A percentile compares a stretch with the other conserved stretches of the same genome.
Evolutionary conservation across 1,140 invertebrate genomes (phyloP).

Genomic region (Heliothis subflexa): DNA sequence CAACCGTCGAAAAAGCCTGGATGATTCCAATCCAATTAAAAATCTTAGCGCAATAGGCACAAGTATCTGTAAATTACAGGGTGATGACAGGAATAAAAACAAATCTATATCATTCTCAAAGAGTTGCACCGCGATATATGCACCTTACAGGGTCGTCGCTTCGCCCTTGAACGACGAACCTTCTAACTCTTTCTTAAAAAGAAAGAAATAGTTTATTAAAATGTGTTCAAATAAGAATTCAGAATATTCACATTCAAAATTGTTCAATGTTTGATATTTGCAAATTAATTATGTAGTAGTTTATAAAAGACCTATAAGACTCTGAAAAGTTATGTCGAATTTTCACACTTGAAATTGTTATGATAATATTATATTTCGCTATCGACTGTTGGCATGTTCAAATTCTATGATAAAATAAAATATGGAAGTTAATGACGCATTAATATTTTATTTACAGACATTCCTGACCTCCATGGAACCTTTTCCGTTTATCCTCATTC

Average conservation of each 20-base stretch:
- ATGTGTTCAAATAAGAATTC: slow-evolving; percentile 21
- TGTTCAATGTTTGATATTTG: slow-evolving; percentile 27
- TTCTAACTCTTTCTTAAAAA: slow-evolving; percentile 54
- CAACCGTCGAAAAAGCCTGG: slow-evolving; percentile 59
- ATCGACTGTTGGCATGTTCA: slow-evolving; percentile 54
- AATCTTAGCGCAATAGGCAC: slow-evolving; percentile 80
- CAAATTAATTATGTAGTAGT: slow-evolving; percentile 26
- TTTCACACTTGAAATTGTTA: slow-evolving; percentile 46
- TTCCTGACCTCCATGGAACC: slow-evolving; percentile 6
- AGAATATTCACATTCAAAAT: neutral
- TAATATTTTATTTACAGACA: slow-evolving; percentile 36
- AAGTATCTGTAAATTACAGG: slow-evolving; percentile 75
- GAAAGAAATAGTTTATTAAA: slow-evolving; percentile 47
- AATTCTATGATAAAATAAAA: slow-evolving; percentile 56
- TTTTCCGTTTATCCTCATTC: neutral
- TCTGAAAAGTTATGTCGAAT: slow-evolving; percentile 39
- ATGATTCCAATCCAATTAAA: slow-evolving; percentile 71
- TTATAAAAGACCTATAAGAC: slow-evolving; percentile 38
- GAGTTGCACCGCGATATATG: slow-evolving; percentile 75
- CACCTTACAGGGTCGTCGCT: slow-evolving; percentile 72
- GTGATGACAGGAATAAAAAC: slow-evolving; percentile 69
- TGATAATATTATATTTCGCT: slow-evolving; percentile 48
- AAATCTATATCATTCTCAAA: slow-evolving; percentile 76
- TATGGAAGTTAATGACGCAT: slow-evolving; percentile 20
- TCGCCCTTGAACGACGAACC: slow-evolving; percentile 69